phyloP scores from a whole-genome alignment of 2,797 vertebrate genomes.

The Scleropages formosus region DNA sequence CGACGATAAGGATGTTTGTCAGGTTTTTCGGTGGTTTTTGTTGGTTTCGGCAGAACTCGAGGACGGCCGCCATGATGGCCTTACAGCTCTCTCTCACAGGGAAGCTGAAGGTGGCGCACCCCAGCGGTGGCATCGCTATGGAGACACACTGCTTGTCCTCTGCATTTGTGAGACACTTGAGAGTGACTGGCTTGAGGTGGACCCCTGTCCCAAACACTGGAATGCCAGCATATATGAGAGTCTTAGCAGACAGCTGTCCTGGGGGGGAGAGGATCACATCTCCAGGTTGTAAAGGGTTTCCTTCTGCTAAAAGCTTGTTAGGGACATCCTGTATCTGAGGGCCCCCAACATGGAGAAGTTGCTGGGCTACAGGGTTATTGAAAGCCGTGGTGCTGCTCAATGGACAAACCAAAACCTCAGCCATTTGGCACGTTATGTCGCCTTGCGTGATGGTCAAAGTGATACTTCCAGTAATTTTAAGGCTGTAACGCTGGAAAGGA shows the following conservation, averaged over 20 bases:
- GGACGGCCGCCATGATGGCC: constrained; percentile 38
- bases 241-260: constrained; percentile 40
- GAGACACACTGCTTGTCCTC: constrained; percentile 35
- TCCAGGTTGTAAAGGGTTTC: constrained; percentile 36
- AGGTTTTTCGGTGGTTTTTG: constrained; percentile 28
- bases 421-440: constrained; percentile 33
- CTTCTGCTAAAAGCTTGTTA: constrained; percentile 34
- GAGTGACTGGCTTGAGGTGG: constrained; percentile 23
- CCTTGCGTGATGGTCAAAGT: constrained; percentile 42
- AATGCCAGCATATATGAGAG: constrained; percentile 43
- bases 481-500: constrained; percentile 23
- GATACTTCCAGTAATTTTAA: constrained; percentile 31
- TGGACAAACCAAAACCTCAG: constrained; percentile 45
- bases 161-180: constrained; percentile 37
- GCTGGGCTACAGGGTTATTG: constrained; percentile 37
- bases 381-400: constrained; percentile 37
- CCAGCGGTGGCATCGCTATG: constrained; percentile 44
- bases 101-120: constrained; percentile 40
- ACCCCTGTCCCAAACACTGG: constrained; percentile 33
- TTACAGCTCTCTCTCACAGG: constrained; percentile 40
- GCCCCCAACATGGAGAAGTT: constrained; percentile 42
- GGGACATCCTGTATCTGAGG: constrained; percentile 34
- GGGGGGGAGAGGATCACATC: constrained; percentile 37
- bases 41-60: constrained; percentile 27
- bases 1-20: constrained; percentile 43